Evolutionary conservation across 2,888 invertebrate genomes (phyloP).

Genomic region (Phania funesta): DNA sequence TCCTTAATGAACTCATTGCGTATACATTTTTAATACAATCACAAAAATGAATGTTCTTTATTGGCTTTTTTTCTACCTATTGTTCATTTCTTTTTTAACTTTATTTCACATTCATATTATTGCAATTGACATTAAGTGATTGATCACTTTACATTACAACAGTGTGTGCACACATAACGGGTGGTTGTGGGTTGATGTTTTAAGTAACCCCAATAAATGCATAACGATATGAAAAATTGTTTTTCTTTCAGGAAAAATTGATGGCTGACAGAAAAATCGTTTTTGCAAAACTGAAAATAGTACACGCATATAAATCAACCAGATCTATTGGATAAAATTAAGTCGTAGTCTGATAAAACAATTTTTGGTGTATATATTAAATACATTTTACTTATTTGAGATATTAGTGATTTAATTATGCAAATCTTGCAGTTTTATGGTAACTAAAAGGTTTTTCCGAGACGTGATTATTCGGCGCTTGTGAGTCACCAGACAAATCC

Average conservation of each 20-base stretch:
- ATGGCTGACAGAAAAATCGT: background rate
- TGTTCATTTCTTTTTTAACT: constrained; percentile 1
- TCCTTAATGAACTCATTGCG: constrained; percentile 63
- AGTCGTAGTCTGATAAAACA: too few relatives aligned
- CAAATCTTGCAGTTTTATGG: too few relatives aligned
- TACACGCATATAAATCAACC: background rate
- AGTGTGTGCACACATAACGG: background rate
- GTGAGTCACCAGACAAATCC: too few relatives aligned
- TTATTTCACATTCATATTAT: constrained; percentile 4
- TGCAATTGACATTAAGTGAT: constrained; percentile 66
- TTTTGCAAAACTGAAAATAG: background rate
- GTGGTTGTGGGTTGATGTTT: background rate
- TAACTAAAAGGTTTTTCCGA: too few relatives aligned
- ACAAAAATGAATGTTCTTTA: constrained; percentile 30
- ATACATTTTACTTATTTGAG: too few relatives aligned
- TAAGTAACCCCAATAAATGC: constrained; percentile 16
- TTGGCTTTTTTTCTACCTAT: background rate
- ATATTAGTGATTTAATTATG: too few relatives aligned
- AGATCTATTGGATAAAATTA: background rate
- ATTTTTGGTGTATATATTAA: too few relatives aligned
- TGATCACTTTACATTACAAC: constrained; percentile 53
- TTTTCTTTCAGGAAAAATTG: background rate
- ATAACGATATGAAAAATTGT: background rate
- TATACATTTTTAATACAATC: constrained; percentile 37
- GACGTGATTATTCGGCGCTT: too few relatives aligned